Percentiles rank a stretch among this genome's conserved stretches.
These are phyloP conservation scores for Apocheima hispidaria DNA, from an alignment of 2,888 invertebrate species.

Conservation along the genomic window DNA sequence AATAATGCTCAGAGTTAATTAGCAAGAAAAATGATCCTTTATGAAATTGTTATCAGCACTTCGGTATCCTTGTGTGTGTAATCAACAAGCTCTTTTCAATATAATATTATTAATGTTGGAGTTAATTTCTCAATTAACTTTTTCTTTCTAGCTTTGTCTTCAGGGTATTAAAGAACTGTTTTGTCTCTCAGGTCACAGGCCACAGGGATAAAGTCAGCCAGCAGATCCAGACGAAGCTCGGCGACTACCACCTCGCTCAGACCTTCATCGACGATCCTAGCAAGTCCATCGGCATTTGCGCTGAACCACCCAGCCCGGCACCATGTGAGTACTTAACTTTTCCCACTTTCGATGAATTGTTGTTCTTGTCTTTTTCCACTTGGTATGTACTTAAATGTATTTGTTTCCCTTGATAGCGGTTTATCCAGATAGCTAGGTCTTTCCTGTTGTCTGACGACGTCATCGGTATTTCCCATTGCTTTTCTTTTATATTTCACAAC, in stretches of 20 bases:
- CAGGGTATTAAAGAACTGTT: background rate
- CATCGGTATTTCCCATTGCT: background rate
- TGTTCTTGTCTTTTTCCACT: background rate
- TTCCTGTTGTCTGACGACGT: background rate
- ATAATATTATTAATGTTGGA: background rate
- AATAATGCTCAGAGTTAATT: slow-evolving; percentile 22
- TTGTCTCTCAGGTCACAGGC: slow-evolving; percentile 86
- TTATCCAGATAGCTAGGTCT: background rate
- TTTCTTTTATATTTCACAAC: background rate
- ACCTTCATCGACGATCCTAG: slow-evolving; percentile 88
- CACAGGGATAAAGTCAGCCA: slow-evolving; percentile 88
- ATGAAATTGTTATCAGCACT: slow-evolving; percentile 15
- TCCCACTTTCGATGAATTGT: background rate
- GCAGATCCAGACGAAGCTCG: slow-evolving; percentile 90
- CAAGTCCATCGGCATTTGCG: slow-evolving; percentile 90
- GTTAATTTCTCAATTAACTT: background rate
- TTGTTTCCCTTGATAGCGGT: background rate
- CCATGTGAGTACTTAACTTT: slow-evolving; percentile 80
- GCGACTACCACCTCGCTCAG: slow-evolving; percentile 89
- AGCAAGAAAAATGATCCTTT: slow-evolving; percentile 26
- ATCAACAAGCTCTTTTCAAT: slow-evolving; percentile 14
- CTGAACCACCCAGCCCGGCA: slow-evolving; percentile 88
- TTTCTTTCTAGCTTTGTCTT: background rate
- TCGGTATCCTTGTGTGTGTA: slow-evolving; percentile 8
- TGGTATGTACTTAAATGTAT: background rate